Conservation (phyloP, 2,797 vertebrate genomes). For the Crocodylus rhombifer region DNA sequence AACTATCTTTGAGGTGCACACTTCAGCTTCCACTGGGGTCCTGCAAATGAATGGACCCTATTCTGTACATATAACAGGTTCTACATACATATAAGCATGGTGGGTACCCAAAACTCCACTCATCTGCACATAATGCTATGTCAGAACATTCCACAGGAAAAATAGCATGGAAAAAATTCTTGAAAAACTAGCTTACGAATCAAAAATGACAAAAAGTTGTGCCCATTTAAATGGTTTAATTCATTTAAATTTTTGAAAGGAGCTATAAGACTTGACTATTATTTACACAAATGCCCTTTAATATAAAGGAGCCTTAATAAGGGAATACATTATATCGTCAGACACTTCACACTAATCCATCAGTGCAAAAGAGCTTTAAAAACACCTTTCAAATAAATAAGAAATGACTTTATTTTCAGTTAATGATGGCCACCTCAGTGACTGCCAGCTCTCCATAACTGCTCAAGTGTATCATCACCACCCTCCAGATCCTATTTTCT, state of each 20-base stretch:
- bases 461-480: slow-evolving; percentile 20
- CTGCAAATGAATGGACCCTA: not conserved
- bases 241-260: slow-evolving; percentile 38
- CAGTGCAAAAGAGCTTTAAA: slow-evolving; percentile 6
- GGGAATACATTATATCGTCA: not conserved
- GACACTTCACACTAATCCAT: not conserved
- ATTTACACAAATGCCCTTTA: not conserved
- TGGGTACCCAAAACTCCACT: not conserved
- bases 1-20: slow-evolving; percentile 12
- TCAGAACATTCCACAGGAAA: not conserved
- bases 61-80: not conserved
- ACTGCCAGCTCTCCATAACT: not conserved
- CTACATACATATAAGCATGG: not conserved
- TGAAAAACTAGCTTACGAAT: not conserved
- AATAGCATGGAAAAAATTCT: not conserved
- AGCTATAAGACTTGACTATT: not conserved
- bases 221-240: not conserved
- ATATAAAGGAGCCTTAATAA: not conserved
- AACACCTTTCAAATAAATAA: slow-evolving; percentile 32
- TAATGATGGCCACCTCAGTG: not conserved
- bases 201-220: not conserved
- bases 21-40: not conserved
- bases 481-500: not conserved
- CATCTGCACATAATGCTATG: fast-evolving
- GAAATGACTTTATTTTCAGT: slow-evolving; percentile 41